Conservation (phyloP, 2,113 vertebrate species). For the Erpornis zantholeuca region DNA sequence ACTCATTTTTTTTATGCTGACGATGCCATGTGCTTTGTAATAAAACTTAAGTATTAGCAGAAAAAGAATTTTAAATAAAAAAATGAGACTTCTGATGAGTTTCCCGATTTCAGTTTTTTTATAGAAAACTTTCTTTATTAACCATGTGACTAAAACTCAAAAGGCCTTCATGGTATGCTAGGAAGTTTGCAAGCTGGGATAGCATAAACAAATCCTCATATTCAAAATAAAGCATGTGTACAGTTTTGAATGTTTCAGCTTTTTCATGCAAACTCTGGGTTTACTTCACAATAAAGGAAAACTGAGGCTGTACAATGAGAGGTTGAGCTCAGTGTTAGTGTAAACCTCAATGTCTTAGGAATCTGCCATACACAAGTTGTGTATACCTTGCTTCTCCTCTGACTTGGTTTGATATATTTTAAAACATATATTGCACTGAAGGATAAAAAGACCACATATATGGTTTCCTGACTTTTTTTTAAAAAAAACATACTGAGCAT, state of each 20-base stretch:
- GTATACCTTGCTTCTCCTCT: not conserved
- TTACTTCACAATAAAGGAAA: not conserved
- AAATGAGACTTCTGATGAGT: not conserved
- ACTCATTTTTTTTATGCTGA: not conserved
- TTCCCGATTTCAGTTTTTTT: not conserved
- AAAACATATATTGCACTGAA: not conserved
- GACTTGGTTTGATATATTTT: not conserved
- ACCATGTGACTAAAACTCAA: not conserved
- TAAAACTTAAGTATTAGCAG: not conserved
- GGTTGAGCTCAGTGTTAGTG: not conserved
- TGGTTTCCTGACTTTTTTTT: not conserved
- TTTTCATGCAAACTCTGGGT: not conserved
- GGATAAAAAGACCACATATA: not conserved
- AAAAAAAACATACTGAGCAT: not conserved
- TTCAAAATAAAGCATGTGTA: not conserved
- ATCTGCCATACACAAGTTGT: not conserved
- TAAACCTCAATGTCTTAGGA: not conserved
- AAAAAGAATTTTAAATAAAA: not conserved
- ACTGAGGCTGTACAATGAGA: not conserved
- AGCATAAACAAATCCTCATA: not conserved
- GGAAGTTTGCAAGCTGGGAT: not conserved
- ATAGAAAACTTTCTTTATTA: too few species aligned
- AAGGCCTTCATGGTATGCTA: not conserved
- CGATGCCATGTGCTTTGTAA: not conserved
- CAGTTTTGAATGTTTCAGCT: not conserved